phyloP scores from a whole-genome alignment of 2,797 vertebrate genomes.

The Tachyglossus aculeatus region DNA sequence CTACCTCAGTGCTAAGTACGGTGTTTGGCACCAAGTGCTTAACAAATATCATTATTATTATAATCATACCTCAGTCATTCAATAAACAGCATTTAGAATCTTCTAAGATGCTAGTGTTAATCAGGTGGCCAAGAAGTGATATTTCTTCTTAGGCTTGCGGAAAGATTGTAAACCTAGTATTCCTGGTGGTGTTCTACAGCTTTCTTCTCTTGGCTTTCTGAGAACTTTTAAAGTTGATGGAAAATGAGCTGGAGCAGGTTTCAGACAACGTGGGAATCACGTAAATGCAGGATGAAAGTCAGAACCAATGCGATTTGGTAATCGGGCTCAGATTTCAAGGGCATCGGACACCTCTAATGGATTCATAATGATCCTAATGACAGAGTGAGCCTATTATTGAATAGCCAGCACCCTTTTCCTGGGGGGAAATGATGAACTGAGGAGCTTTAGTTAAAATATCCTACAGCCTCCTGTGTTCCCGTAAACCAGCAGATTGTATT shows the following conservation, averaged over 20 bases:
- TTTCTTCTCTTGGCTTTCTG: constrained; percentile 28
- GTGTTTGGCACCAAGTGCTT: too few species aligned
- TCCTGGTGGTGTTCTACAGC: constrained; percentile 6
- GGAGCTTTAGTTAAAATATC: constrained; percentile 32
- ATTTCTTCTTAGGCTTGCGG: too few species aligned
- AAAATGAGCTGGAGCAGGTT: constrained; percentile 29
- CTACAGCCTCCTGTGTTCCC: not conserved
- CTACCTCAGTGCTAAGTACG: too few species aligned
- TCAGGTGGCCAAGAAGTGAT: too few species aligned
- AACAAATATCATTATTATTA: too few species aligned
- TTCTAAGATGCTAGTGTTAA: too few species aligned
- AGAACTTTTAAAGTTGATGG: constrained; percentile 22
- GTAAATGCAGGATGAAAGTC: constrained; percentile 59
- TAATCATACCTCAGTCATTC: too few species aligned
- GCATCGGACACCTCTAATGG: constrained; percentile 65
- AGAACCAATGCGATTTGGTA: constrained; percentile 58
- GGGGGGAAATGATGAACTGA: constrained; percentile 44
- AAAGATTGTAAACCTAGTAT: too few species aligned
- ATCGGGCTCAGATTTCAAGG: constrained; percentile 59
- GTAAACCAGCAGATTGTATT: not conserved
- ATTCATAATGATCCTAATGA: constrained; percentile 71
- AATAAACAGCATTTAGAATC: too few species aligned
- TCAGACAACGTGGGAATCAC: constrained; percentile 15
- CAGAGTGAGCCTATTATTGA: constrained; percentile 48
- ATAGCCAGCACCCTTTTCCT: constrained; percentile 44